Percentiles rank a stretch among this genome's conserved stretches.
phyloP scores from a whole-genome alignment of 2,113 vertebrate genomes.

The Dipodomys stephensi region DNA sequence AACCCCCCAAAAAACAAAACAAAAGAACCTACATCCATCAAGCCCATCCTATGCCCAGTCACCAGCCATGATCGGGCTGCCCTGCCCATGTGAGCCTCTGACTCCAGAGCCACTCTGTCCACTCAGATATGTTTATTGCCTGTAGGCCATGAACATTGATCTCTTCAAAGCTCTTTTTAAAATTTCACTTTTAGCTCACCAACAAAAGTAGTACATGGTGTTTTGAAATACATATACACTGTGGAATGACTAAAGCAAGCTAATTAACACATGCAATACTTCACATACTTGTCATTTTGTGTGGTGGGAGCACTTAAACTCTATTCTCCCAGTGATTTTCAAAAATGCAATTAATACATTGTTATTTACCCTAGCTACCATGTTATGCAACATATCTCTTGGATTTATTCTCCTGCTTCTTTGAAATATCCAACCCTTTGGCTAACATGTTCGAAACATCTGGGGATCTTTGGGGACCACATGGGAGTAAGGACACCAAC shows the following conservation, averaged over 20 bases:
- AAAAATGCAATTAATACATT: background rate
- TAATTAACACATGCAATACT: background rate
- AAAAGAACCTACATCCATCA: background rate
- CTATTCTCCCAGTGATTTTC: background rate
- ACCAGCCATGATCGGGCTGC: accelerated
- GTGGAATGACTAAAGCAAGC: background rate
- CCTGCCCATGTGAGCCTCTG: accelerated
- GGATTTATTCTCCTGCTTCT: background rate
- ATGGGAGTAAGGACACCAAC: too few relatives aligned
- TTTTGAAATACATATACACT: background rate
- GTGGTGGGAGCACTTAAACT: slow-evolving; percentile 6
- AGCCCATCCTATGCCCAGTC: too few relatives aligned
- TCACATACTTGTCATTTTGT: background rate
- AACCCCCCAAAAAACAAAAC: too few relatives aligned
- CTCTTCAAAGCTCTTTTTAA: background rate
- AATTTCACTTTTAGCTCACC: background rate
- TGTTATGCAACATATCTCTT: background rate
- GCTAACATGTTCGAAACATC: too few relatives aligned
- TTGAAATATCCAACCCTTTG: background rate
- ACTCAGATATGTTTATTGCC: background rate
- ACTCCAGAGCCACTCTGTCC: background rate
- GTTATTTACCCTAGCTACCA: background rate
- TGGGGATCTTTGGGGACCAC: too few relatives aligned
- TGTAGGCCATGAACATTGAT: background rate
- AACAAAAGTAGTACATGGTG: background rate